A percentile compares a stretch with the other conserved stretches of the same genome.
Evolutionary conservation across 1,140 invertebrate genomes (phyloP).

Genomic region (Myzus persicae): DNA sequence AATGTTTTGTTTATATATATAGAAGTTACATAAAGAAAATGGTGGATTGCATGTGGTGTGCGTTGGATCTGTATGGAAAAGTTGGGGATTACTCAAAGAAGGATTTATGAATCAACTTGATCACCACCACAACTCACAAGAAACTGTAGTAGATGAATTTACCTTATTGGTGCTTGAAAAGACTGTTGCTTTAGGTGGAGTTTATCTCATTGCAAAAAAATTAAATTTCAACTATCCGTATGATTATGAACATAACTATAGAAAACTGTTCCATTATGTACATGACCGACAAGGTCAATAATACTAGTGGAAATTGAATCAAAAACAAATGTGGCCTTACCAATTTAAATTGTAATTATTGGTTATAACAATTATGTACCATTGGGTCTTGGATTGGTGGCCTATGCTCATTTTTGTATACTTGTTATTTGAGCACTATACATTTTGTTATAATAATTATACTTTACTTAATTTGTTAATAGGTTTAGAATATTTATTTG

Average conservation of each 20-base stretch:
- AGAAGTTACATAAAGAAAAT: slow-evolving; percentile 67
- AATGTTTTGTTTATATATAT: slow-evolving; percentile 41
- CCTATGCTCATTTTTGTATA: slow-evolving; percentile 12
- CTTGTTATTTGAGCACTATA: slow-evolving; percentile 22
- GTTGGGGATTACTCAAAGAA: slow-evolving; percentile 81
- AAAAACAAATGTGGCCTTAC: slow-evolving; percentile 1
- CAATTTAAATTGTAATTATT: not conserved
- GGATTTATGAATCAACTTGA: slow-evolving; percentile 69
- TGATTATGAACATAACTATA: slow-evolving; percentile 68
- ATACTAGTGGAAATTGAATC: not conserved
- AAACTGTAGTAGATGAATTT: slow-evolving; percentile 63
- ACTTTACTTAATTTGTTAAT: not conserved
- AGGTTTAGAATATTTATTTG: slow-evolving; percentile 9
- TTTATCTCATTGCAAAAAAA: slow-evolving; percentile 75
- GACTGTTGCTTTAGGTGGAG: slow-evolving; percentile 77
- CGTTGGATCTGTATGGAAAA: slow-evolving; percentile 95
- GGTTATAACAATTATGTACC: not conserved
- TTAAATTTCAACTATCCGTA: slow-evolving; percentile 66
- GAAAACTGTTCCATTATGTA: slow-evolving; percentile 67
- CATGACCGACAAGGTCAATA: not conserved
- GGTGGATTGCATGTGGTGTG: slow-evolving; percentile 85
- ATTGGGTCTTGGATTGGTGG: not conserved
- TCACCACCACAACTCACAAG: slow-evolving; percentile 65
- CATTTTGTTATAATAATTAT: not conserved
- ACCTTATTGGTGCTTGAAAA: slow-evolving; percentile 73